These are phyloP conservation scores for Nyctereutes procyonoides DNA, from an alignment of 2,113 vertebrate species.

Conservation along the genomic window DNA sequence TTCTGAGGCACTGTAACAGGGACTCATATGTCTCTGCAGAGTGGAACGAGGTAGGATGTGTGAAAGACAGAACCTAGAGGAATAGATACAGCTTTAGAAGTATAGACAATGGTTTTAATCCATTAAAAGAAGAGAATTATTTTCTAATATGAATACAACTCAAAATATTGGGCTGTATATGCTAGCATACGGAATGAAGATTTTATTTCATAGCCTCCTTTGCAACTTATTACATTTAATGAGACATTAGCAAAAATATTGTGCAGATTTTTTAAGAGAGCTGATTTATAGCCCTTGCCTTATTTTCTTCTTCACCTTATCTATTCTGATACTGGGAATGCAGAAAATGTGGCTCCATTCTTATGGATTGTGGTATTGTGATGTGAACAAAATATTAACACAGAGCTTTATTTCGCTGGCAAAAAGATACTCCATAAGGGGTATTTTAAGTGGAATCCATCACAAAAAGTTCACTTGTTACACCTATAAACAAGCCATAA, in stretches of 20 bases:
- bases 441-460: slow-evolving; percentile 31
- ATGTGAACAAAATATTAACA: slow-evolving; percentile 20
- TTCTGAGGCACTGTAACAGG: slow-evolving; percentile 98
- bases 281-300: not conserved
- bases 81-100: slow-evolving; percentile 68
- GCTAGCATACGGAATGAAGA: not conserved
- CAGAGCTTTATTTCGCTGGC: not conserved
- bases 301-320: not conserved
- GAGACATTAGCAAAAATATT: not conserved
- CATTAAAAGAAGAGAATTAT: slow-evolving; percentile 57
- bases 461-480: not conserved
- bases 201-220: not conserved
- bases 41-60: slow-evolving; percentile 99
- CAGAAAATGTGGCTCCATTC: not conserved
- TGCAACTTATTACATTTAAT: not conserved
- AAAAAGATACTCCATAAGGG: not conserved
- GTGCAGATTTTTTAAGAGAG: not conserved
- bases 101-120: not conserved
- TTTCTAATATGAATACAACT: not conserved
- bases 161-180: not conserved
- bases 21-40: slow-evolving; percentile 99
- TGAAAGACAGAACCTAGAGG: slow-evolving; percentile 97
- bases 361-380: not conserved
- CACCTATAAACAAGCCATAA: slow-evolving; percentile 5
- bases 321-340: slow-evolving; percentile 16